Base-by-base conservation (phyloP, 2,113 vertebrate genomes). In the Prunella fulvescens region DNA sequence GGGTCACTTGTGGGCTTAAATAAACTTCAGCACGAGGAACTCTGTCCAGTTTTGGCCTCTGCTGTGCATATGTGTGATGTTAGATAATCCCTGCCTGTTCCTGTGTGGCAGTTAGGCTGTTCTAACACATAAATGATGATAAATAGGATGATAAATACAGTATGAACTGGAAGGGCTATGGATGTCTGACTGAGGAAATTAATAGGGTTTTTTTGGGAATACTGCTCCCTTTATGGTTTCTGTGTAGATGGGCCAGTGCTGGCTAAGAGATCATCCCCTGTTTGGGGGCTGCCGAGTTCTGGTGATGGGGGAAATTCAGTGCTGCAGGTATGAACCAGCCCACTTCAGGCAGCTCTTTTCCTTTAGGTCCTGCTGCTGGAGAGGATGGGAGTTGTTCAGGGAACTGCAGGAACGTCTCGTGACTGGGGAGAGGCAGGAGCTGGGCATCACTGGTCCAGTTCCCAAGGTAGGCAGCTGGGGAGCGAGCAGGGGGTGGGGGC, bases 301-400 rank as follows among this genome's bases (percentile, higher is more conserved):
- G 71, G 15, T 4, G 47, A 39, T 4, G 24, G n/a, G 10, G 37
- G 10, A 58, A 12, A 25, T 7, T 33, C 76, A 10, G 29, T 2
- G 58, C 19, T 51, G 56, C 7, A 1, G 33, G 9, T 4, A 7
- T 1, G 7, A 33, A n/a, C 1, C 9, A 1, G 15, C 33, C 7
- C 65, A 1, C 13, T 29, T 31, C 33, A 9, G 44, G 71, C 40
- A 47, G 33, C 14, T 7, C 0, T 16, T 51, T 13, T 10, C 9
- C 44, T 5, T 14, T 20, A 7, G 20, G 35, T 25, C 16, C 35
- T 9, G 37, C 56, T 25, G 2, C 74, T 2, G 61, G 11, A 58
- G 33, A 3, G 35, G 7, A 4, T 1, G 35, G 24, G 56, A 47
- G 25, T 0, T 12, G 56, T 1, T 1, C 7, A 4, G 28, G 0